Base-by-base conservation (phyloP, 2,113 vertebrate genomes). In the Artemisiospiza belli region DNA sequence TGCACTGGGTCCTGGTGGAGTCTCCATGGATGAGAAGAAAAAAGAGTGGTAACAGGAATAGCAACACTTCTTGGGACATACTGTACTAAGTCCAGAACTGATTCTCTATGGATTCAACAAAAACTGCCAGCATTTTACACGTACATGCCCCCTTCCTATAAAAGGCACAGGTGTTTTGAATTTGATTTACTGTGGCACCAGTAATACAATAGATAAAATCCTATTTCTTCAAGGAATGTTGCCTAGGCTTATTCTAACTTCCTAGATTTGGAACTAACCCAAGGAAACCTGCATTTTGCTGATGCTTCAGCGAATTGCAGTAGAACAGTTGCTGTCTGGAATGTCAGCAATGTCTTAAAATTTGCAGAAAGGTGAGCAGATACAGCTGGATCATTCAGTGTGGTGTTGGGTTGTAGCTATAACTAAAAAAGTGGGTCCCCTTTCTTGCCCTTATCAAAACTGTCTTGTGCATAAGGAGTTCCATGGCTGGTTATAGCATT, bases 21-120 rank as follows among this genome's bases (percentile, higher is more conserved):
- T 99, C 83, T 99, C 99, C 95, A 99, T 99, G 99, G 99, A 99
- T 58, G 99, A 99, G 98, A 99, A 99, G 97, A 99, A 99, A 97
- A 99, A 99, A 78, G 99, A 99, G 96, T 99, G 99, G 99, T 99
- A 98, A 98, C 88, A 82, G 96, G 69, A 83, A 86, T 94, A 59
- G 37, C 83, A 51, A 92, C 79, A 90, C 70, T 88, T 96, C 90
- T 80, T 94, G 92, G 97, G 69, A 94, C 94, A 89, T 86, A 68
- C 87, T 73, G 22, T 94, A 92, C 77, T 67, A 31, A 93, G 96
- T 72, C n/a, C 84, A 96, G 97, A 95, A 97, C 97, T 90, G 97
- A 92, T 81, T 93, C 92, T 78, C 85, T 97, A 91, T 79, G 97
- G 96, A 94, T 89, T 94, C 89, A 80, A 93, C 90, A 90, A 81